Conservation (phyloP, 92 coral and sea anemone species). For the Actinostola sp. region DNA sequence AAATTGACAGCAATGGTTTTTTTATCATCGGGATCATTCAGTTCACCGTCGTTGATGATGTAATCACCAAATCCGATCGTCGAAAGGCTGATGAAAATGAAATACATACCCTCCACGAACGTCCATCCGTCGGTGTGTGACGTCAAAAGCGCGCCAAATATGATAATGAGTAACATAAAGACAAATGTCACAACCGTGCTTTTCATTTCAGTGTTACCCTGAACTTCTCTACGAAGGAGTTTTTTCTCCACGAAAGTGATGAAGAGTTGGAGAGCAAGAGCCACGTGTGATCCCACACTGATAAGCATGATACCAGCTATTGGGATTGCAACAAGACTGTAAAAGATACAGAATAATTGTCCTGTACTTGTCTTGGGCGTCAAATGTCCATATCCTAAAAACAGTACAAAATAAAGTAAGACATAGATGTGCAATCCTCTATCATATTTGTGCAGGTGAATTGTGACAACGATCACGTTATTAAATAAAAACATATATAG, state of each 20-base stretch:
- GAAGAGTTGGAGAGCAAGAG: constrained; percentile 69
- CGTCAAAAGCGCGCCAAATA: constrained; percentile 87
- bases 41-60: constrained; percentile 89
- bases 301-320: constrained; percentile 89
- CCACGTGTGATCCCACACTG: constrained; percentile 89
- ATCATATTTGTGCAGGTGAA: no score
- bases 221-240: constrained; percentile 65
- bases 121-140: constrained; percentile 93
- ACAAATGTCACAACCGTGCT: constrained; percentile 78
- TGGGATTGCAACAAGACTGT: constrained; percentile 87
- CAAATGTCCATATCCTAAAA: constrained; percentile 90
- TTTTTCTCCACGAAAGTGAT: constrained; percentile 71
- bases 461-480: no score
- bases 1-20: constrained; percentile 77
- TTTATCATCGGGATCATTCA: constrained; percentile 55
- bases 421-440: background rate
- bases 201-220: constrained; percentile 66
- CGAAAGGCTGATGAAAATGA: constrained; percentile 88
- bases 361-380: constrained; percentile 91
- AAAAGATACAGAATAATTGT: constrained; percentile 88
- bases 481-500: no score
- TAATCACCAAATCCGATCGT: constrained; percentile 98
- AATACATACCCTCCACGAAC: constrained; percentile 86
- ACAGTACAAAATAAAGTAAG: background rate
- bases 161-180: constrained; percentile 83